Conservation (phyloP, 2,888 invertebrate genomes). For the Coenonympha glycerion region DNA sequence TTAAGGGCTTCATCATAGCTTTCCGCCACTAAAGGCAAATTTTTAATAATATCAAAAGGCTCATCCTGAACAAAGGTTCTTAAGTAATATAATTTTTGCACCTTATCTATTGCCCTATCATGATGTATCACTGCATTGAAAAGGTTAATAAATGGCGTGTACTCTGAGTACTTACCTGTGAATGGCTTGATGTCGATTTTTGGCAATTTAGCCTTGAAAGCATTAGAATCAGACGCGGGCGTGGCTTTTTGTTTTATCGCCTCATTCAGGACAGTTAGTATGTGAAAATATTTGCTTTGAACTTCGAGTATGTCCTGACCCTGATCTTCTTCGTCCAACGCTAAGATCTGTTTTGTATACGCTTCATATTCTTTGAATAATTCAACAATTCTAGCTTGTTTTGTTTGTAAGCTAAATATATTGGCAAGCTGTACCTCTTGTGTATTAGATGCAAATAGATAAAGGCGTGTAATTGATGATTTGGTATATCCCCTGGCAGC, state of each 20-base stretch:
- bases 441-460: not conserved
- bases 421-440: not conserved
- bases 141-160: not conserved
- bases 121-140: not conserved
- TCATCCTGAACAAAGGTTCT: not conserved
- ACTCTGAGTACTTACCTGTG: not conserved
- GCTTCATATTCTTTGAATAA: not conserved
- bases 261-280: not conserved
- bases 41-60: not conserved
- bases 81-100: not conserved
- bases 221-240: not conserved
- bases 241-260: not conserved
- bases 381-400: not conserved
- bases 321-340: not conserved
- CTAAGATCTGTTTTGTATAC: not conserved
- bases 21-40: not conserved
- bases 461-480: too few species aligned
- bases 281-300: not conserved
- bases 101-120: not conserved
- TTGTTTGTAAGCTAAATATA: not conserved
- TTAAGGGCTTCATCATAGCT: not conserved
- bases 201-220: not conserved
- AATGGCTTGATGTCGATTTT: not conserved
- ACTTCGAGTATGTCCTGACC: not conserved
- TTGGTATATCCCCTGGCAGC: too few species aligned